These are phyloP conservation scores for Trididemnum nubilum DNA, from an alignment of 23 tunicate species.

Conservation along the genomic window DNA sequence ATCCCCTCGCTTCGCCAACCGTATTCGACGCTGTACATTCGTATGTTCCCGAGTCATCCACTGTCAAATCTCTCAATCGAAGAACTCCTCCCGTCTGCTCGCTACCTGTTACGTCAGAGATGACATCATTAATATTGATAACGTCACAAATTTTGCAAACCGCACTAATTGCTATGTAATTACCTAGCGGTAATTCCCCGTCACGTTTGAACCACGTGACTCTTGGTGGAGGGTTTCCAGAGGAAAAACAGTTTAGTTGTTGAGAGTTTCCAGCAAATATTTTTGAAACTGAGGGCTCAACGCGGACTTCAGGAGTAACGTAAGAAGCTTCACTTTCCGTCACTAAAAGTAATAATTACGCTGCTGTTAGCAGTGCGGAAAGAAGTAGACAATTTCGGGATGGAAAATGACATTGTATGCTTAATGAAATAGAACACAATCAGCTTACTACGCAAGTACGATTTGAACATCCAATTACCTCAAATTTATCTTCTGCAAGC, in stretches of 20 bases:
- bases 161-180: not conserved
- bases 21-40: slow-evolving; percentile 59
- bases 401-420: too few relatives aligned
- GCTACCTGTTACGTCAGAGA: not conserved
- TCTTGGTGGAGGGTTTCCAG: slow-evolving; percentile 39
- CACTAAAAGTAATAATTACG: too few relatives aligned
- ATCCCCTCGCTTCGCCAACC: slow-evolving; percentile 61
- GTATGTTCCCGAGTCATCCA: slow-evolving; percentile 60
- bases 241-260: slow-evolving; percentile 40
- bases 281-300: slow-evolving; percentile 4
- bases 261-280: slow-evolving; percentile 47
- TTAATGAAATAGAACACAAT: too few relatives aligned
- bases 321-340: too few relatives aligned
- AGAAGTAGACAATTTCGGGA: too few relatives aligned
- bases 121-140: not conserved
- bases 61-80: not conserved
- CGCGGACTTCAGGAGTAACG: slow-evolving; percentile 19
- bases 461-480: too few relatives aligned
- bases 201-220: slow-evolving; percentile 55
- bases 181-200: not conserved
- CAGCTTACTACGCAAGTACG: too few relatives aligned
- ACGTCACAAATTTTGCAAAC: not conserved
- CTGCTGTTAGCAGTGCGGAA: too few relatives aligned
- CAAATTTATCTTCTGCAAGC: too few relatives aligned
- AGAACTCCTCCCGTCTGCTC: not conserved